Evolutionary conservation across 2,113 vertebrate genomes (phyloP).

Genomic region (Pipra filicauda): DNA sequence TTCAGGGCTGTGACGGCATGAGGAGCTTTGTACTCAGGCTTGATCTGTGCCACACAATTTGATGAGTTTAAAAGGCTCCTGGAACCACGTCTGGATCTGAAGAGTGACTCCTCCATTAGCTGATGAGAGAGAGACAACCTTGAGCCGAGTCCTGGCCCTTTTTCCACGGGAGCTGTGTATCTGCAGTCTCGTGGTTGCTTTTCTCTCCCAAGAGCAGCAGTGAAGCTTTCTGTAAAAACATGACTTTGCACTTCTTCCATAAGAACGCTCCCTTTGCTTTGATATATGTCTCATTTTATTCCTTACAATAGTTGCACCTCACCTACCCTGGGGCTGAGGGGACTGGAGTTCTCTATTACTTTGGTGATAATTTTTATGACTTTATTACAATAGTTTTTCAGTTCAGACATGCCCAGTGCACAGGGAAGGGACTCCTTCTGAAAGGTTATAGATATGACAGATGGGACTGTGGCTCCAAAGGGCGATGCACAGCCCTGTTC

Average conservation of each 20-base stretch:
- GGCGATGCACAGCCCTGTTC: rapidly evolving
- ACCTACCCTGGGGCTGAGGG: not conserved
- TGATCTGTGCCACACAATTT: not conserved
- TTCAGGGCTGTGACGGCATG: not conserved
- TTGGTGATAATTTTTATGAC: not conserved
- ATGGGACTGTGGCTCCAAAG: not conserved
- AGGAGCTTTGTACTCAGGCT: not conserved
- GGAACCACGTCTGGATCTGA: not conserved
- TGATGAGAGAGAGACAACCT: not conserved
- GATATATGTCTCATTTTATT: not conserved
- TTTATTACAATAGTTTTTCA: not conserved
- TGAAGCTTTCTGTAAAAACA: not conserved
- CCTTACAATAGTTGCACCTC: slow-evolving; percentile 2
- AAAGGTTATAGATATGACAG: not conserved
- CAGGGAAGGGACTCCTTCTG: not conserved
- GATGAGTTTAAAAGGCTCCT: not conserved
- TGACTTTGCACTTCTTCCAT: not conserved
- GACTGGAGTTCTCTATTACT: not conserved
- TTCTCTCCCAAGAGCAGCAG: not conserved
- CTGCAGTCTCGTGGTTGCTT: not conserved
- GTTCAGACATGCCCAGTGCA: not conserved
- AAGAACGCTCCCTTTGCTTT: not conserved
- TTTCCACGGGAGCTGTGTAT: not conserved
- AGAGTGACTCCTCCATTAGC: not conserved
- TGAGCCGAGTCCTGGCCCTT: not conserved